These are phyloP conservation scores for Sminthurides aquaticus DNA, from an alignment of 2,888 invertebrate genomes.

Conservation along the genomic window DNA sequence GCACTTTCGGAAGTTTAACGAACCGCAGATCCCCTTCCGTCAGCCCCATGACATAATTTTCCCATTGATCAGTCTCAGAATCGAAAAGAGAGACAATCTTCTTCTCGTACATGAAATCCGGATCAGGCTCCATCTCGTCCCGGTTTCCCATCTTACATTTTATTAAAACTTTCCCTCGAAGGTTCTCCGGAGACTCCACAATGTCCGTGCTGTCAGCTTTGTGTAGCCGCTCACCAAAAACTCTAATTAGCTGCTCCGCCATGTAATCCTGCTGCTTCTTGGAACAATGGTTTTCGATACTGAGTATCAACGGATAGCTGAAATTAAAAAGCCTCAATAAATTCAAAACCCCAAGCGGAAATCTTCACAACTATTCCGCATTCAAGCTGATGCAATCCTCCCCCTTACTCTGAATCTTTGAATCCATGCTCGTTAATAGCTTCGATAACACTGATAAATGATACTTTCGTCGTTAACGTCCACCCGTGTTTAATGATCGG, in stretches of 20 bases:
- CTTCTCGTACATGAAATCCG: not conserved
- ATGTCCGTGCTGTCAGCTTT: conserved; percentile 61
- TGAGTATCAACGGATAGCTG: conserved; percentile 75
- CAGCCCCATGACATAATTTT: not conserved
- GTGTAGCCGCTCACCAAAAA: conserved; percentile 76
- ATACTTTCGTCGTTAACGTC: conserved; percentile 90
- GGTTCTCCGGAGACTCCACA: not conserved
- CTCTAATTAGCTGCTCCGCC: conserved; percentile 71
- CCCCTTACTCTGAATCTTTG: conserved; percentile 67
- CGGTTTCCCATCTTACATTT: not conserved
- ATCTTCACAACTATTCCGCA: not conserved
- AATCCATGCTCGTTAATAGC: conserved; percentile 94
- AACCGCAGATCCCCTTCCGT: not conserved
- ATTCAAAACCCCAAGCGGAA: too few relatives aligned
- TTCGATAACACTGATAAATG: conserved; percentile 85
- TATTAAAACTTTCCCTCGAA: not conserved
- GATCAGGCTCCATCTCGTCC: not conserved
- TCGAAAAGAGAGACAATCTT: not conserved
- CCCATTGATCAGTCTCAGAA: not conserved
- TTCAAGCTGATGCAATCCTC: not conserved
- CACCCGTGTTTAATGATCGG: conserved; percentile 95
- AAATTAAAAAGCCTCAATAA: conserved; percentile 1
- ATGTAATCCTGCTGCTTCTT: conserved; percentile 80
- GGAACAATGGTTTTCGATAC: conserved; percentile 87
- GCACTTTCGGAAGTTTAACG: not conserved